Evolutionary conservation across 2,797 vertebrate genomes (phyloP).

Genomic region (Gadopsis marmoratus): DNA sequence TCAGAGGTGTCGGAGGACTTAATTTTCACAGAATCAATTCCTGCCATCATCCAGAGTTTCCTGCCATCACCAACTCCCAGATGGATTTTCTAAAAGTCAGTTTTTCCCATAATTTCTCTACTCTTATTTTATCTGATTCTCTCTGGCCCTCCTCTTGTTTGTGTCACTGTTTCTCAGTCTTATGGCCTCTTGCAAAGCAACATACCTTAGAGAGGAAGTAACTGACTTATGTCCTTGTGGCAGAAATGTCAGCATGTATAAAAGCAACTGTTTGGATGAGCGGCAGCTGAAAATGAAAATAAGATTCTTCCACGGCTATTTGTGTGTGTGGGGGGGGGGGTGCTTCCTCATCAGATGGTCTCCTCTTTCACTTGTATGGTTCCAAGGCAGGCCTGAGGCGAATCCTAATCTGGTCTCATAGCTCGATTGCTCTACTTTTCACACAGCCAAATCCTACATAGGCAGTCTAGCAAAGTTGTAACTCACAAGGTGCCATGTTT

Average conservation of each 20-base stretch:
- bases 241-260: slow-evolving; percentile 62
- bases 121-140: neutral
- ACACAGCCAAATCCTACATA: slow-evolving; percentile 58
- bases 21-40: slow-evolving; percentile 55
- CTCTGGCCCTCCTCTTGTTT: slow-evolving; percentile 1
- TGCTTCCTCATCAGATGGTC: slow-evolving; percentile 65
- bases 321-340: slow-evolving; percentile 5
- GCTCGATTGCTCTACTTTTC: slow-evolving; percentile 70
- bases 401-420: slow-evolving; percentile 70
- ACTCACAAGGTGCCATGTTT: slow-evolving; percentile 56
- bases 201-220: slow-evolving; percentile 40
- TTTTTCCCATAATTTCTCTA: slow-evolving; percentile 5
- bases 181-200: slow-evolving; percentile 14
- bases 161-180: slow-evolving; percentile 1
- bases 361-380: slow-evolving; percentile 55
- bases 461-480: slow-evolving; percentile 31
- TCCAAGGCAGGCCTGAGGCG: slow-evolving; percentile 65
- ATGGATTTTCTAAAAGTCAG: slow-evolving; percentile 23
- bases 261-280: slow-evolving; percentile 63
- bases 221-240: slow-evolving; percentile 46
- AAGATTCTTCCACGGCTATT: slow-evolving; percentile 34
- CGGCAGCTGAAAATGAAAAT: slow-evolving; percentile 68
- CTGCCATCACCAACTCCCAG: slow-evolving; percentile 12
- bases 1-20: slow-evolving; percentile 42
- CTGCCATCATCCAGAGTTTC: slow-evolving; percentile 7